A percentile compares a stretch with the other conserved stretches of the same genome.
Conservation (phyloP, 2,113 vertebrate genomes). For the Calyptommatus sinebrachiatus region DNA sequence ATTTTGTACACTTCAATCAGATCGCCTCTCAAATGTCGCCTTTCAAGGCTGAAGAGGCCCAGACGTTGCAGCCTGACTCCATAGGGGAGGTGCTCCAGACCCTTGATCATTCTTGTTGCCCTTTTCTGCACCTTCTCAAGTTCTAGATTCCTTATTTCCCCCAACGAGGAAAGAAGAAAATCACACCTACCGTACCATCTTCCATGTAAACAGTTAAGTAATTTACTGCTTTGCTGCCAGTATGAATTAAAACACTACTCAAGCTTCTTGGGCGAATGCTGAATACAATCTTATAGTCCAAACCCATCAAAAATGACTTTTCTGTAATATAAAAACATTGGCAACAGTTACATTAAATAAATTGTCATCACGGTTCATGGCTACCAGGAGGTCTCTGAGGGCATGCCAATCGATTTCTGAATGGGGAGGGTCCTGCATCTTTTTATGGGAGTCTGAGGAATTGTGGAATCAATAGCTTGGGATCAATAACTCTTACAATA, state of each 20-base stretch:
- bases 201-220: slow-evolving; percentile 83
- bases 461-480: neutral
- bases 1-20: no score
- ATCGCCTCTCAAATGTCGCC: no score
- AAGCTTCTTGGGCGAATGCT: slow-evolving; percentile 79
- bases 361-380: neutral
- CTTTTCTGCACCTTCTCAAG: no score
- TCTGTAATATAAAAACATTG: slow-evolving; percentile 61
- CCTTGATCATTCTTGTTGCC: no score
- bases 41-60: no score
- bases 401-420: no score
- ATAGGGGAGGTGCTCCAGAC: no score
- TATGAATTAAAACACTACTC: slow-evolving; percentile 78
- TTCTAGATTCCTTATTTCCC: neutral
- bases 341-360: neutral
- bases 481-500: neutral
- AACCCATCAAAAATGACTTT: slow-evolving; percentile 71
- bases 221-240: slow-evolving; percentile 67
- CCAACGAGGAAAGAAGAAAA: neutral
- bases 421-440: neutral
- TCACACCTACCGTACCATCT: slow-evolving; percentile 77
- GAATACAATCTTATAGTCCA: slow-evolving; percentile 82
- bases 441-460: neutral
- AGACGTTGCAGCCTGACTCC: no score
- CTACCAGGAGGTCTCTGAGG: neutral